These are phyloP conservation scores for Gandaritis pyraliata DNA, from an alignment of 2,888 invertebrate genomes.

Conservation along the genomic window DNA sequence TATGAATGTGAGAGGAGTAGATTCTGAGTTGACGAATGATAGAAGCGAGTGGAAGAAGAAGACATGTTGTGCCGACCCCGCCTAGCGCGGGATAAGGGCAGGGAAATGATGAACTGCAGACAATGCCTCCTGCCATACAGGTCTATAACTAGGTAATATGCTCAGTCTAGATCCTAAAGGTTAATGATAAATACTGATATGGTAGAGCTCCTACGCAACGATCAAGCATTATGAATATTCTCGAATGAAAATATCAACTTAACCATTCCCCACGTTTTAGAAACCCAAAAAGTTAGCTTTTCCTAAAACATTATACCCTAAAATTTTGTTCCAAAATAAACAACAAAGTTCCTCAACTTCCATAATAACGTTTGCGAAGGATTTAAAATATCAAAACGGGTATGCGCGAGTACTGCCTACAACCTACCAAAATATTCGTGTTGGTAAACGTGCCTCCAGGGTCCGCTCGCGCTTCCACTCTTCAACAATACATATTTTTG, in stretches of 20 bases:
- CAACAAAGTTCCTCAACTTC: slow-evolving; percentile 21
- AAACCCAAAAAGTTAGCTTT: slow-evolving; percentile 9
- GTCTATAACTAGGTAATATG: too few species aligned
- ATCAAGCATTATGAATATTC: background rate
- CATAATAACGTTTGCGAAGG: slow-evolving; percentile 21
- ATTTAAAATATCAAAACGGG: slow-evolving; percentile 33
- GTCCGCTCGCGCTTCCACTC: slow-evolving; percentile 47
- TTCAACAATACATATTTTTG: slow-evolving; percentile 35
- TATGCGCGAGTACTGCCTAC: slow-evolving; percentile 43
- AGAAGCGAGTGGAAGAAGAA: too few species aligned
- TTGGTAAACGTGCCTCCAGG: slow-evolving; percentile 54
- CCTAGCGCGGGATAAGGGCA: too few species aligned
- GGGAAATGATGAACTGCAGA: too few species aligned
- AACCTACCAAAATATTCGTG: slow-evolving; percentile 51
- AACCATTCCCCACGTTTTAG: background rate
- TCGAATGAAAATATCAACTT: background rate
- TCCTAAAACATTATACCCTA: background rate
- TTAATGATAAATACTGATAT: background rate
- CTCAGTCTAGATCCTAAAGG: background rate
- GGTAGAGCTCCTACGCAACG: background rate
- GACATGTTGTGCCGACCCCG: too few species aligned
- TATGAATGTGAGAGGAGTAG: too few species aligned
- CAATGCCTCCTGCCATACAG: too few species aligned
- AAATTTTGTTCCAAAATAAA: slow-evolving; percentile 19
- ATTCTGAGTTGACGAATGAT: too few species aligned